Base-by-base conservation (phyloP, 2,888 invertebrate genomes). In the Macrostomum cliftonense region DNA sequence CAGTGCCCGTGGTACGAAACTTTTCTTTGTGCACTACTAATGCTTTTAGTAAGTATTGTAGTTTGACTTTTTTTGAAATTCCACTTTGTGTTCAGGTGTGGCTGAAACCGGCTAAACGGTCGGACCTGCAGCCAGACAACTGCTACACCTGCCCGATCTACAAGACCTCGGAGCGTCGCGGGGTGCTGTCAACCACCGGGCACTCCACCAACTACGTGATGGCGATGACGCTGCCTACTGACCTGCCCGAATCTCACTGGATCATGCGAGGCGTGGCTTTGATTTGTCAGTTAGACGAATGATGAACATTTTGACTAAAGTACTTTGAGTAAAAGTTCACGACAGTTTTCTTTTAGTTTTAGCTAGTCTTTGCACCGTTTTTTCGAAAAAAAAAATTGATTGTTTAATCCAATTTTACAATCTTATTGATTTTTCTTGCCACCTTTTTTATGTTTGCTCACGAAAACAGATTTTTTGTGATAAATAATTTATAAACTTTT, bases 131-230 rank as follows among this genome's bases (percentile, higher is more conserved):
- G 7, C 57, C 59, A 38, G 74, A 73, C 21, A 73, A 75, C 20
- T 77, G 77, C 54, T 88, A 87, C 73, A 73, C 76, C 55, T 85
- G 85, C 63, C 88, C 89, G 0, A 77, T 88, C 43, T 89, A 89
- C 73, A 88, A 88, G 74, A 89, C 88, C 1, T 77, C 83, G 1
- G 87, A 86, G 64, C 74, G 89, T 39, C 77, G 82, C 53, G 88
- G 88, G 39, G 77, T 80, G 13, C 74, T 89, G 46, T 86, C 87
- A 48, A 89, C 88, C 7, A 88, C 88, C 0, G 88, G 88, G 0
- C 88, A 88, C 70, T 88, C 87, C 56, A 87, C 87, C 51, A 89
- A 89, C 74, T 89, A 87, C 64, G 83, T 89, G 43, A 79, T 88
- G 49, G 80, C 78, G 58, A 82, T 89, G 78, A 71, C 77, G 52